Evolutionary conservation across 1,140 invertebrate genomes (phyloP), one percentile per base, ranked within the genome.

Genomic region (Phocides pigmalion): DNA sequence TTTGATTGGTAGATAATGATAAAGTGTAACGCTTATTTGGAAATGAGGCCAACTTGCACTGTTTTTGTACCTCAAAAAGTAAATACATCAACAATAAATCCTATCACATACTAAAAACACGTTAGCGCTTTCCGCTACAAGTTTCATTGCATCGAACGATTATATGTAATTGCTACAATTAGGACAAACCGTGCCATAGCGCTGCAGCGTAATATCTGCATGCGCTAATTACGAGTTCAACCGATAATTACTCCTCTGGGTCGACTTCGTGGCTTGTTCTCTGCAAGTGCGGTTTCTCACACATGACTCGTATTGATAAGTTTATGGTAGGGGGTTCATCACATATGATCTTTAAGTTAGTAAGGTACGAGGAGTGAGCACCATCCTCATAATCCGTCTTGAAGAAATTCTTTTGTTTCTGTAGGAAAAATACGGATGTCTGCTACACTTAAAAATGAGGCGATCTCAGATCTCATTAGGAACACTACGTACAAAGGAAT

Each of bases 161-260:
- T 84, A 83, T 62, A 62, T 73, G 66, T 86, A 86, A 86, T 86
- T 79, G 80, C 67, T 50, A 76, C 76, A 86, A 86, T 84, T 84
- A 86, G 84, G 76, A 80, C 77, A 74, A 71, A 62, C 68, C 72
- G 71, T 76, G 73, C 68, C 62, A 54, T 58, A 71, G 67, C 65
- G 73, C 74, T 82, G 74, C 74, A 76, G 70, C 66, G 69, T 75
- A 73, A 78, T 80, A 79, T 82, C 77, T 77, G 76, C 76, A 77
- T 83, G 68, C 64, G 62, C 74, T 86, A 82, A 86, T 86, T 84
- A 82, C 76, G 62, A 79, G 76, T 82, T 82, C 81, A 78, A 80
- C 80, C 73, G 81, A 84, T 83, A 86, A 86, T 86, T 82, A 72
- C 65, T 66, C 74, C 65, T 74, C 76, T 69, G 71, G 76, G 78